Evolutionary conservation across 2,113 vertebrate genomes (phyloP).

Genomic region (Muntiacus reevesi): DNA sequence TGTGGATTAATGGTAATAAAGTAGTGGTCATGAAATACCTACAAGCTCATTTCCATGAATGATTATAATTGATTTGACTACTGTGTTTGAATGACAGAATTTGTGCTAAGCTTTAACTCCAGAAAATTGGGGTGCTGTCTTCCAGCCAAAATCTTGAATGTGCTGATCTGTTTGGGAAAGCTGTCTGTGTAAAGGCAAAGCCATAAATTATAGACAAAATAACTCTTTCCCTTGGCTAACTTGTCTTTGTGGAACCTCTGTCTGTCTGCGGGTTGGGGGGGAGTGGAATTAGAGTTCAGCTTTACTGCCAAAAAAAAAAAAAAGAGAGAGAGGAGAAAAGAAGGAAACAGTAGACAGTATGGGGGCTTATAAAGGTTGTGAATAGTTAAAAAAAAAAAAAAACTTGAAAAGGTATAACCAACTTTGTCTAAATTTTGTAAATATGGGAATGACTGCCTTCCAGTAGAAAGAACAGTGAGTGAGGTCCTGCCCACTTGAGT

Average conservation of each 20-base stretch:
- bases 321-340: not conserved
- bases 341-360: not conserved
- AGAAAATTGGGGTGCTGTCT: not conserved
- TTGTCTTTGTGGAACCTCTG: not conserved
- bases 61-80: not conserved
- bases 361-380: not conserved
- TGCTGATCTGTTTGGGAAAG: not conserved
- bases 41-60: not conserved
- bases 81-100: not conserved
- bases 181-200: not conserved
- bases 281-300: not conserved
- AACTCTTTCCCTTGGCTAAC: not conserved
- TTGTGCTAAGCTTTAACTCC: not conserved
- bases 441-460: not conserved
- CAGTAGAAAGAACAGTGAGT: not conserved
- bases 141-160: not conserved
- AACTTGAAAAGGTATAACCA: not conserved
- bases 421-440: not conserved
- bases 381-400: not conserved
- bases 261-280: not conserved
- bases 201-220: not conserved
- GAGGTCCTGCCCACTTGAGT: not conserved
- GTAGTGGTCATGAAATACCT: not conserved
- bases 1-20: not conserved
- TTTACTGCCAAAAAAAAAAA: not conserved